phyloP scores from a whole-genome alignment of 2,113 vertebrate genomes.

The Mionectes macconnelli region DNA sequence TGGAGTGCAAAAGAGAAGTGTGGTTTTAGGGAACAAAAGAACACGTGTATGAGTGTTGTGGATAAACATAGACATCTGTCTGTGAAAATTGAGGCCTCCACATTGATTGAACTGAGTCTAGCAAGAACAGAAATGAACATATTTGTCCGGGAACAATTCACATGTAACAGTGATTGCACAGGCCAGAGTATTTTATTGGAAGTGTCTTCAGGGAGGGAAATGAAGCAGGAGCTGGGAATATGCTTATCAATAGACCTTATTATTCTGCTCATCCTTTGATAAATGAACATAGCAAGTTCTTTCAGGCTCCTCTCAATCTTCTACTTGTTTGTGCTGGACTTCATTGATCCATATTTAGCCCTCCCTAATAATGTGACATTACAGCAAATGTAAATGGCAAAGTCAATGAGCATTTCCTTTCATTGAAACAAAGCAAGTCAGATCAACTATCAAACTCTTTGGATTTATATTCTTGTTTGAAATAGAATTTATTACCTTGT shows the following conservation, averaged over 20 bases:
- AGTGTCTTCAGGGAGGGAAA: neutral
- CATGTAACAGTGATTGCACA: neutral
- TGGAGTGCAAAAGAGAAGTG: neutral
- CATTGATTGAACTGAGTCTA: neutral
- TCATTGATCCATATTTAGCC: slow-evolving; percentile 21
- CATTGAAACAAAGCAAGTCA: neutral
- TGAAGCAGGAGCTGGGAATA: neutral
- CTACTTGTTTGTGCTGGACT: neutral
- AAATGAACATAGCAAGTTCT: slow-evolving; percentile 12
- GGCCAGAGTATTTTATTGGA: neutral
- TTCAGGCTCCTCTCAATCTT: slow-evolving; percentile 8
- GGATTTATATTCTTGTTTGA: neutral
- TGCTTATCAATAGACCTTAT: slow-evolving; percentile 18
- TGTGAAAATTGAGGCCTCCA: neutral
- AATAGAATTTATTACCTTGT: slow-evolving; percentile 8
- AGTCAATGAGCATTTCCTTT: slow-evolving; percentile 4
- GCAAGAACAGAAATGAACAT: neutral
- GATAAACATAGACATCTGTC: neutral
- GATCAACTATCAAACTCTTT: neutral
- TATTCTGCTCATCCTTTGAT: slow-evolving; percentile 30
- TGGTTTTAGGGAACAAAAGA: neutral
- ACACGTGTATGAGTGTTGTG: neutral
- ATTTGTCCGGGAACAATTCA: accelerated
- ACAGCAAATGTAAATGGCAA: slow-evolving; percentile 1
- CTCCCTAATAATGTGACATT: neutral